Base-by-base conservation (phyloP, 2,113 vertebrate genomes). In the Eidolon helvum region DNA sequence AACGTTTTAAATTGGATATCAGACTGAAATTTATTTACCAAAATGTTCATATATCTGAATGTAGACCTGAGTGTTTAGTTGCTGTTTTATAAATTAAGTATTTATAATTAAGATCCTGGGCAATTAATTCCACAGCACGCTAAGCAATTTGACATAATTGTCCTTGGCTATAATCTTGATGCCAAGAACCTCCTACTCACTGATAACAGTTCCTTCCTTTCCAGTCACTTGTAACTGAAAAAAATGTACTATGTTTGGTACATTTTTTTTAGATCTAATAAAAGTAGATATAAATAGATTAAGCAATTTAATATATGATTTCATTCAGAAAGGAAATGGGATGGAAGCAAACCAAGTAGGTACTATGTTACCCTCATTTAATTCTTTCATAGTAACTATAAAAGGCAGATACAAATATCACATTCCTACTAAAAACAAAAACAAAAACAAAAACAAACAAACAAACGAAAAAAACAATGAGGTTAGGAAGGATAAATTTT, bases 71-170 rank as follows among this genome's bases (percentile, higher is more conserved):
- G 0, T n/a, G 30, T 66, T 91, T 92, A 92, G 69, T 90, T n/a
- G 33, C 43, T 86, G 33, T 91, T 95, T 95, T 86, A 94, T 66
- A 94, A 94, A 95, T 97, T 79, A 96, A 95, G 66, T 82, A 57
- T 94, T 95, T 95, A 79, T 97, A 92, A 87, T 96, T 95, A 94
- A 95, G 77, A 97, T 97, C 89, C 97, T 0, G 12, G 72, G 78
- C 72, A 93, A 96, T 97, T 98, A 97, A 97, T 93, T 94, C 66
- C 71, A 93, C 66, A 94, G 71, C 59, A 83, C 69, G 55, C 66
- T 86, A 96, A 95, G 86, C 63, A 91, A 86, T 94, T 97, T 90
- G 91, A 94, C 7, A 57, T 82, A 95, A 94, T 50, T 85, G 48
- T 94, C 86, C 93, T 97, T 83, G 40, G 74, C 89, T 94, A 87